Evolutionary conservation across 2,113 vertebrate genomes (phyloP), one percentile per base, ranked within the genome.

Genomic region (Puma concolor): DNA sequence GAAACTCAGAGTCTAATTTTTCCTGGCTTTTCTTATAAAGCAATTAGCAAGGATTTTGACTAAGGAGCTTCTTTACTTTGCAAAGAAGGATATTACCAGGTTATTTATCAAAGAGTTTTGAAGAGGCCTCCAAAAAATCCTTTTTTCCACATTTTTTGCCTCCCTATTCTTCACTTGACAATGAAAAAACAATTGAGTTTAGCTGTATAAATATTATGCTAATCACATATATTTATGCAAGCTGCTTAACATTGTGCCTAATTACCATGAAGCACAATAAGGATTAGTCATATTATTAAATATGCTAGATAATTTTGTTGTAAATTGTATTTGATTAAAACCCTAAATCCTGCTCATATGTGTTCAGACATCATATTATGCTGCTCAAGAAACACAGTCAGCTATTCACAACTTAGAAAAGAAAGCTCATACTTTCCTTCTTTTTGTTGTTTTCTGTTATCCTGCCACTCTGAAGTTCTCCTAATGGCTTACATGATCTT

Each of bases 281-380:
- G 79, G 72, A 95, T 97, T 92, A 95, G 44, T 96, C 10, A 52
- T 66, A 87, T 60, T 96, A 92, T 60, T 92, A 79, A 95, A 80
- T 90, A 89, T 82, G 31, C n/a, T 21, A 72, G 63, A 83, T 69
- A 95, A 82, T 69, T 95, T 97, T 92, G 25, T 29, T 95, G 8
- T 86, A 79, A 89, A 92, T 87, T 79, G 1, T 90, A 72, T 94
- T 97, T 96, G 63, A 95, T 82, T 92, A 88, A 95, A 96, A 85
- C 9, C 7, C n/a, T 93, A 93, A 91, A 85, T 64, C 31, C 57
- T 85, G 12, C 41, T 87, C 50, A n/a, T 77, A 36, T 94, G 74
- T 90, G 52, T 87, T 96, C 81, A 94, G 52, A 48, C 38, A 93
- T 63, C 16, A 50, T 94, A 41, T 72, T 92, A 54, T 44, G 5